phyloP scores from a whole-genome alignment of 23 tunicate genomes.

The Trididemnum nubilum region DNA sequence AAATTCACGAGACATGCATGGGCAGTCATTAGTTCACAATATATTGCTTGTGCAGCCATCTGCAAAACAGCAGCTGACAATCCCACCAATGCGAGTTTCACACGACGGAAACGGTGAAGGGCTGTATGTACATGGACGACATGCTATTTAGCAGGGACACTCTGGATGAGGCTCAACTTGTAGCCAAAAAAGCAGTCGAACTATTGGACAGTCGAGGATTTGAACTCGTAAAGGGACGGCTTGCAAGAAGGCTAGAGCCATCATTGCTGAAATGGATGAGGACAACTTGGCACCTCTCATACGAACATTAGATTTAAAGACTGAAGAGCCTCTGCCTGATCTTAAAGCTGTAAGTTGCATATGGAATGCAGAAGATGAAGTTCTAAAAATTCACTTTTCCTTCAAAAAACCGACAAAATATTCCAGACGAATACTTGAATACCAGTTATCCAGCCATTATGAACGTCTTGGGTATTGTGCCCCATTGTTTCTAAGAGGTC shows the following conservation, averaged over 20 bases:
- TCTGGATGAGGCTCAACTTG: background rate
- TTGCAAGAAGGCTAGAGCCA: background rate
- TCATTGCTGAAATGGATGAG: background rate
- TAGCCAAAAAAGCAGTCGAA: background rate
- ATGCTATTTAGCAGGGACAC: background rate
- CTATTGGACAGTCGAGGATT: background rate
- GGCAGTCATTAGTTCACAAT: background rate
- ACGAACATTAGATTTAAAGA: background rate
- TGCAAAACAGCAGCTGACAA: background rate
- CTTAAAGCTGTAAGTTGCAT: background rate
- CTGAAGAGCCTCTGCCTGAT: background rate
- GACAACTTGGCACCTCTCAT: background rate
- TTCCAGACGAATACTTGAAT: background rate
- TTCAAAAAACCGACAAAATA: background rate
- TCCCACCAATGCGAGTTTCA: background rate
- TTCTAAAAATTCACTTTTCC: background rate
- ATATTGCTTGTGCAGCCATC: background rate
- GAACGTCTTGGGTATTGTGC: background rate
- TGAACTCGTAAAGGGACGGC: background rate
- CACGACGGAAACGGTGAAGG: background rate
- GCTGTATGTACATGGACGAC: background rate
- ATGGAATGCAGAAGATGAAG: background rate
- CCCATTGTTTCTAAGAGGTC: background rate
- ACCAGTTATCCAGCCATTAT: background rate
- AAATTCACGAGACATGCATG: background rate